A percentile compares a stretch with the other conserved stretches of the same genome.
These are phyloP conservation scores for Heteromyza rotundicornis DNA, from an alignment of 2,888 invertebrate species.

Conservation along the genomic window DNA sequence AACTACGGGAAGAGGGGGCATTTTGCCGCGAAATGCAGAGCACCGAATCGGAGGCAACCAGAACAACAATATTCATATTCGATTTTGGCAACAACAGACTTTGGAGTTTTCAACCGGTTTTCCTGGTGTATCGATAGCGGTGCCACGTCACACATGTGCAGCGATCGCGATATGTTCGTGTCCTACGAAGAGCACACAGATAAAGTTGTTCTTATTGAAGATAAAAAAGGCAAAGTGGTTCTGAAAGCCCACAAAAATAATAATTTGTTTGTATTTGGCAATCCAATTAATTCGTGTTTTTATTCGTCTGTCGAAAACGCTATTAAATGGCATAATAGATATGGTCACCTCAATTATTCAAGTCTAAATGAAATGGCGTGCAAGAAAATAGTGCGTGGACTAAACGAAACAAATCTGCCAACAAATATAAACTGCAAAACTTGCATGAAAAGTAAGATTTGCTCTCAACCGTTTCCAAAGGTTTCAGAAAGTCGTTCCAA, in stretches of 20 bases:
- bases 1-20: constrained; percentile 8
- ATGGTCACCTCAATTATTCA: constrained; percentile 24
- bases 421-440: background rate
- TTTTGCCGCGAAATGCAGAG: constrained; percentile 11
- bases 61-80: too few relatives aligned
- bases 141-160: constrained; percentile 27
- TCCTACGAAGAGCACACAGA: constrained; percentile 18
- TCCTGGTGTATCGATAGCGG: constrained; percentile 29
- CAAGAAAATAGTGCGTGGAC: background rate
- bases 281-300: background rate
- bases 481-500: constrained; percentile 1
- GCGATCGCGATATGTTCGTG: constrained; percentile 21
- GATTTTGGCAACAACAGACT: constrained; percentile 17
- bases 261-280: background rate
- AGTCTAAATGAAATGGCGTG: constrained; percentile 17
- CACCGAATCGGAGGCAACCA: background rate
- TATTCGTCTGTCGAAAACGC: constrained; percentile 10
- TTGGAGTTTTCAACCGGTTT: constrained; percentile 7
- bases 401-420: background rate
- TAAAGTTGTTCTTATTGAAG: constrained; percentile 13
- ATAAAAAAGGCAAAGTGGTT: background rate
- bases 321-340: constrained; percentile 16
- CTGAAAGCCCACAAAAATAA: background rate
- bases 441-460: constrained; percentile 10
- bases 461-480: constrained; percentile 2